Conservation (phyloP, 1,140 invertebrate species). For the Drosophila seguyi region DNA sequence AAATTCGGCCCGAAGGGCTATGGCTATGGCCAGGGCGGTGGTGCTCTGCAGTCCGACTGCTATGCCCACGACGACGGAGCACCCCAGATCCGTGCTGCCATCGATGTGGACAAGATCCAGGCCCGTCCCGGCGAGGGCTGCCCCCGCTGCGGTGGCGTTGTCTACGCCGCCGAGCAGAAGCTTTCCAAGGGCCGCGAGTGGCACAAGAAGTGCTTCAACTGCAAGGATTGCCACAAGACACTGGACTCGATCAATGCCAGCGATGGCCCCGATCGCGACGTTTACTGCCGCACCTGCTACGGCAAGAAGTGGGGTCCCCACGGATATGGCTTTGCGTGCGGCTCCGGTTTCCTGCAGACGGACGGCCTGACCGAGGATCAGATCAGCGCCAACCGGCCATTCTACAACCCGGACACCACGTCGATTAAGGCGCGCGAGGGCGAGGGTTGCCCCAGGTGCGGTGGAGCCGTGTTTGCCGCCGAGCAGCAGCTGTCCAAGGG, state of each 20-base stretch:
- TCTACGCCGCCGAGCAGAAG: slow-evolving; percentile 96
- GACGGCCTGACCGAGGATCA: slow-evolving; percentile 94
- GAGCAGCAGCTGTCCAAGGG: slow-evolving; percentile 97
- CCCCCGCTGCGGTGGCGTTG: slow-evolving; percentile 94
- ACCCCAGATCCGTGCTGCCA: slow-evolving; percentile 86
- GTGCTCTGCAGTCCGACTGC: slow-evolving; percentile 93
- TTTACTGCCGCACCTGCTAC: slow-evolving; percentile 89
- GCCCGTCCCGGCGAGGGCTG: slow-evolving; percentile 94
- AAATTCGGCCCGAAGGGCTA: slow-evolving; percentile 97
- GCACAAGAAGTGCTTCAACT: slow-evolving; percentile 99
- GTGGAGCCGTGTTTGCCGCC: slow-evolving; percentile 96
- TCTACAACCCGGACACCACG: slow-evolving; percentile 93
- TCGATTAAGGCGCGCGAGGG: slow-evolving; percentile 94
- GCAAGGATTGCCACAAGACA: slow-evolving; percentile 95
- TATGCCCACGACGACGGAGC: slow-evolving; percentile 78
- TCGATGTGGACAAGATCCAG: slow-evolving; percentile 92
- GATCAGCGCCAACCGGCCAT: slow-evolving; percentile 91
- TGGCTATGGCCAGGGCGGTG: slow-evolving; percentile 96
- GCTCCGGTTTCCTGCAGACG: slow-evolving; percentile 96
- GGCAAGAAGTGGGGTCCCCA: slow-evolving; percentile 97
- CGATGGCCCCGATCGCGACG: slow-evolving; percentile 94
- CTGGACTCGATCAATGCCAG: slow-evolving; percentile 97
- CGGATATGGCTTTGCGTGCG: slow-evolving; percentile 97
- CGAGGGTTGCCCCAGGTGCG: slow-evolving; percentile 95
- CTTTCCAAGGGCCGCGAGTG: slow-evolving; percentile 95